Conservation (phyloP, 2,797 vertebrate genomes). For the Zenarchopterus dispar region DNA sequence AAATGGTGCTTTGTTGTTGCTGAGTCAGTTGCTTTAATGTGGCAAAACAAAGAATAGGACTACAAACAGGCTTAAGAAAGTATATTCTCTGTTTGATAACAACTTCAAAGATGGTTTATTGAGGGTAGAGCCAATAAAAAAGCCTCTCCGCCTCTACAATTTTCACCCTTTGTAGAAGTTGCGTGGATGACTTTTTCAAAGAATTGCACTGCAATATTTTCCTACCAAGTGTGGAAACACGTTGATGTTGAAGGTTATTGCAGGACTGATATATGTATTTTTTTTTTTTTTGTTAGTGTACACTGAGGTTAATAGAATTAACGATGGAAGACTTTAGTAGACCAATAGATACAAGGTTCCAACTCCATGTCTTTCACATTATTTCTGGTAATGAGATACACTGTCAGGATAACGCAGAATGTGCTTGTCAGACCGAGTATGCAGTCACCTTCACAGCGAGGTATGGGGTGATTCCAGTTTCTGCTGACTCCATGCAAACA, state of each 20-base stretch:
- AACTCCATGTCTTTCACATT: neutral
- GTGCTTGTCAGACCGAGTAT: neutral
- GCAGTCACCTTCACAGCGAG: slow-evolving; percentile 93
- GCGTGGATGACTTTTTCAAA: slow-evolving; percentile 6
- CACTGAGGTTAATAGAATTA: neutral
- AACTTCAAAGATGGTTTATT: slow-evolving; percentile 39
- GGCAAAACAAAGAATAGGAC: slow-evolving; percentile 26
- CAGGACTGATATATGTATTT: neutral
- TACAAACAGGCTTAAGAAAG: slow-evolving; percentile 21
- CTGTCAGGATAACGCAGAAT: neutral
- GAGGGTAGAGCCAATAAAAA: slow-evolving; percentile 12
- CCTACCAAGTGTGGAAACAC: neutral
- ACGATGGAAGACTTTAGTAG: neutral
- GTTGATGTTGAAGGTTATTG: slow-evolving; percentile 7
- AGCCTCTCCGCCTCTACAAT: slow-evolving; percentile 2
- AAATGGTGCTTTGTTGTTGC: slow-evolving; percentile 27
- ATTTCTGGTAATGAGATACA: neutral
- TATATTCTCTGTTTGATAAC: slow-evolving; percentile 21
- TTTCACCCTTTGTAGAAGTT: slow-evolving; percentile 2
- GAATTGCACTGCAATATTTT: slow-evolving; percentile 28
- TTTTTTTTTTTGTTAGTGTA: neutral
- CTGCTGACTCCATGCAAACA: slow-evolving; percentile 96
- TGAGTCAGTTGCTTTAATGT: slow-evolving; percentile 39
- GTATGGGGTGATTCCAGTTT: slow-evolving; percentile 96
- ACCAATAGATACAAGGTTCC: neutral